Evolutionary conservation across 2,113 vertebrate genomes (phyloP), one percentile per base, ranked within the genome.

Genomic region (Sinocyclocheilus grahami): DNA sequence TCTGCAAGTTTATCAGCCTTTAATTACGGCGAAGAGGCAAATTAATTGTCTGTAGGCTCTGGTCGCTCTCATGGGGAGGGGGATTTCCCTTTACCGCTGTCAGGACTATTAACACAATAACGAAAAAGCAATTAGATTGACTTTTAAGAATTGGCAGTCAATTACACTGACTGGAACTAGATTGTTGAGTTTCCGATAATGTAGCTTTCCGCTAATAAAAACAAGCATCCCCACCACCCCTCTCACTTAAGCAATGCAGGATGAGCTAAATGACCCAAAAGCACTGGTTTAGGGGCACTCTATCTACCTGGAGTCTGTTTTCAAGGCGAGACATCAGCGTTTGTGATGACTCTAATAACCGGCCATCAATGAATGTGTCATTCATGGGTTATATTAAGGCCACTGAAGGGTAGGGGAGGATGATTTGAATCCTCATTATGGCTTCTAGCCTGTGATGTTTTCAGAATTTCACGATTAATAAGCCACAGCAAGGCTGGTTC

Each of bases 111-210:
- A 93, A 92, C 90, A 89, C 85, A 86, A 92, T 90, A 92, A 93
- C 89, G 82, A 90, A 93, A 93, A 92, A 92, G 91, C 92, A 92
- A 91, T 93, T 93, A 92, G 86, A 92, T 91, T 90, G 91, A 92
- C 92, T 94, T 92, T 92, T 89, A 87, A 87, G 86, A 93, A 93
- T 92, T 90, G 87, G 90, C 88, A 92, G 91, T 89, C 89, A 92
- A 92, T 94, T 94, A 93, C 30, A 63, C 12, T 24, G 78, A 62
- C 39, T 67, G 87, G 67, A 85, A 85, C 46, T 18, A 72, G 78
- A 69, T 33, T 85, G 62, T 80, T 62, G 42, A 46, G 65, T 69
- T 46, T 71, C 53, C 48, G 75, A 87, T 89, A 82, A 88, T 88
- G 85, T 55, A 42, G 67, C 24, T 89, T 81, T 82, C 37, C 16